Evolutionary conservation across 2,888 invertebrate genomes (phyloP).

Genomic region (Enchytraeus crypticus): DNA sequence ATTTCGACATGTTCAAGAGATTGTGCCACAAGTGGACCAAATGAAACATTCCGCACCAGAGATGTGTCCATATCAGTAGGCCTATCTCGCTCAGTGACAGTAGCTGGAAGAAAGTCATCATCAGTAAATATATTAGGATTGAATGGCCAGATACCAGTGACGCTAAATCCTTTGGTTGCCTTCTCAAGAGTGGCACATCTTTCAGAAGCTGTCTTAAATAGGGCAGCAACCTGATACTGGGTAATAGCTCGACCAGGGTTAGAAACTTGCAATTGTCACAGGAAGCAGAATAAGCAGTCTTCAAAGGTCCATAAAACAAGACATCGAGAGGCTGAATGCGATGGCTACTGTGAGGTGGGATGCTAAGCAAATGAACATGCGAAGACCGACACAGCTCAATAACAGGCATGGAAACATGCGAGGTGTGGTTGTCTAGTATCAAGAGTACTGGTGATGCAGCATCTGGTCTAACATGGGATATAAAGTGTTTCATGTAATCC

Average conservation of each 20-base stretch:
- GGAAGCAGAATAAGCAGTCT: slow-evolving; percentile 22
- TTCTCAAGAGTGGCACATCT: slow-evolving; percentile 18
- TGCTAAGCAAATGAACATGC: slow-evolving; percentile 12
- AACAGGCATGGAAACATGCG: slow-evolving; percentile 33
- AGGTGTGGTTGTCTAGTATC: slow-evolving; percentile 42
- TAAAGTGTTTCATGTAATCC: slow-evolving; percentile 44
- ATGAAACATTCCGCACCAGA: no score
- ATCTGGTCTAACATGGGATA: slow-evolving; percentile 30
- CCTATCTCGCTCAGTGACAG: slow-evolving; percentile 15
- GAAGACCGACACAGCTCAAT: slow-evolving; percentile 32
- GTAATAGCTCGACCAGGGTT: slow-evolving; percentile 21
- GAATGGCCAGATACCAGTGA: slow-evolving; percentile 17
- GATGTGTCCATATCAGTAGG: no score
- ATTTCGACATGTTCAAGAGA: no score
- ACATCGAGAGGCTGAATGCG: slow-evolving; percentile 31
- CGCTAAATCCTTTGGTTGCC: slow-evolving; percentile 18
- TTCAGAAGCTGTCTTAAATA: slow-evolving; percentile 24
- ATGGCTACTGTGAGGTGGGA: slow-evolving; percentile 43
- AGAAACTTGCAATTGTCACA: slow-evolving; percentile 24
- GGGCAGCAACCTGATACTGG: slow-evolving; percentile 20
- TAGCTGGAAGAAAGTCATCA: slow-evolving; percentile 14
- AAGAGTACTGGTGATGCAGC: slow-evolving; percentile 33
- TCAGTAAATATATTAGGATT: slow-evolving; percentile 18
- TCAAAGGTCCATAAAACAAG: slow-evolving; percentile 28
- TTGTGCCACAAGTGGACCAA: no score